Conservation (phyloP, 2,888 invertebrate genomes). For the Microctonus brassicae region DNA sequence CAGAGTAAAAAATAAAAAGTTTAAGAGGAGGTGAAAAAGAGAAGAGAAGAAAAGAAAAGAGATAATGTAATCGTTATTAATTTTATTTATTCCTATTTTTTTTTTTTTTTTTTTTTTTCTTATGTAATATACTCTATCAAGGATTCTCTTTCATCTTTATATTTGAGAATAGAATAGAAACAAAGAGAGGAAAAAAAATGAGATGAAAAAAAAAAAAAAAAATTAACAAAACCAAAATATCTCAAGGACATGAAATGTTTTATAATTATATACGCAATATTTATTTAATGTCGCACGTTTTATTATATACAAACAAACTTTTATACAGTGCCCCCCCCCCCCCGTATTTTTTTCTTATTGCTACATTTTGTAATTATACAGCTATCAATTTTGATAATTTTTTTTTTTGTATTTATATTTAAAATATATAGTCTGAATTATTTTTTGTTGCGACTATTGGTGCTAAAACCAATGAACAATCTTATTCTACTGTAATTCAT, state of each 20-base stretch:
- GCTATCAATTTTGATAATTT: conserved; percentile 9
- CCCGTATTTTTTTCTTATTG: too few relatives aligned
- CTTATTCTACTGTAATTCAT: neutral
- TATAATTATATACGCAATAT: conserved; percentile 56
- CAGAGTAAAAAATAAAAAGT: too few relatives aligned
- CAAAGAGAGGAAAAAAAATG: neutral
- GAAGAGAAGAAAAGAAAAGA: neutral
- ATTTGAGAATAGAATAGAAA: neutral
- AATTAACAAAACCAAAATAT: conserved; percentile 9
- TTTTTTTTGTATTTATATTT: neutral
- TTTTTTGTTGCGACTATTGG: conserved; percentile 27
- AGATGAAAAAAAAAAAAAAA: conserved; percentile 2
- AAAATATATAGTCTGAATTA: neutral
- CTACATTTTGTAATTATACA: conserved; percentile 14
- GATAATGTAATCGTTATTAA: neutral
- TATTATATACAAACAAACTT: conserved; percentile 50
- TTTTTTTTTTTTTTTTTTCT: too few relatives aligned
- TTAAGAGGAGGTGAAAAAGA: too few relatives aligned
- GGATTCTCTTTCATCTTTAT: conserved; percentile 13
- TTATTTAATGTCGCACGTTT: conserved; percentile 65
- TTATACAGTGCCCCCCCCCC: conserved; percentile 52
- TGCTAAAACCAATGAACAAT: conserved; percentile 31
- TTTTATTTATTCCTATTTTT: neutral
- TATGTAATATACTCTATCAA: conserved; percentile 16
- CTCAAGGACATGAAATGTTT: conserved; percentile 28